phyloP scores from a whole-genome alignment of 1,140 invertebrate species.

The Drosophila arizonae region DNA sequence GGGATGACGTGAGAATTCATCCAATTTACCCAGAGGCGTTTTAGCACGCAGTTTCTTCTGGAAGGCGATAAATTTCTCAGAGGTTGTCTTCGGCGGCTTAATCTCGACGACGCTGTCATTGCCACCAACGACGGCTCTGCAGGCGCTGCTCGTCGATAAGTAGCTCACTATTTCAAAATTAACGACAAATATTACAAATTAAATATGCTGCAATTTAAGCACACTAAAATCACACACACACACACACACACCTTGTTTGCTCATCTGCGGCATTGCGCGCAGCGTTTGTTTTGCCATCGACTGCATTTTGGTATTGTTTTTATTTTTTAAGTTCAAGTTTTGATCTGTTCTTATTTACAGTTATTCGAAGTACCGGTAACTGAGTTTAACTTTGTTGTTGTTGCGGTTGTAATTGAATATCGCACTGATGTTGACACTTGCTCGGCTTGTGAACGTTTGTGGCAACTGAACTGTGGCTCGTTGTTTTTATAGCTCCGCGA shows the following conservation, averaged over 20 bases:
- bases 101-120: constrained; percentile 63
- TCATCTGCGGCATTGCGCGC: constrained; percentile 57
- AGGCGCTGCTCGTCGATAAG: constrained; percentile 53
- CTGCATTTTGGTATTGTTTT: constrained; percentile 54
- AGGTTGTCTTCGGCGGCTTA: constrained; percentile 52
- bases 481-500: constrained; percentile 27
- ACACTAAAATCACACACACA: constrained; percentile 9
- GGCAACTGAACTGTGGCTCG: constrained; percentile 14
- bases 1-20: constrained; percentile 89
- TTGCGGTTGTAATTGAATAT: constrained; percentile 3
- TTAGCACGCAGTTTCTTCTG: constrained; percentile 86
- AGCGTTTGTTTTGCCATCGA: constrained; percentile 63
- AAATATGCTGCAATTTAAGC: not conserved
- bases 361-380: constrained; percentile 23
- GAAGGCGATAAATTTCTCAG: constrained; percentile 84
- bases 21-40: constrained; percentile 86
- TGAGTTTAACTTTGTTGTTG: constrained; percentile 18
- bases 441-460: constrained; percentile 40
- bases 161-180: constrained; percentile 50
- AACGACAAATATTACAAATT: constrained; percentile 16
- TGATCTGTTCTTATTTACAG: constrained; percentile 13
- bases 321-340: constrained; percentile 11
- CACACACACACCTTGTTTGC: constrained; percentile 74
- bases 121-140: constrained; percentile 30
- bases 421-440: constrained; percentile 33